Conservation (phyloP, 2,888 invertebrate species). For the Latrodectus elegans region DNA sequence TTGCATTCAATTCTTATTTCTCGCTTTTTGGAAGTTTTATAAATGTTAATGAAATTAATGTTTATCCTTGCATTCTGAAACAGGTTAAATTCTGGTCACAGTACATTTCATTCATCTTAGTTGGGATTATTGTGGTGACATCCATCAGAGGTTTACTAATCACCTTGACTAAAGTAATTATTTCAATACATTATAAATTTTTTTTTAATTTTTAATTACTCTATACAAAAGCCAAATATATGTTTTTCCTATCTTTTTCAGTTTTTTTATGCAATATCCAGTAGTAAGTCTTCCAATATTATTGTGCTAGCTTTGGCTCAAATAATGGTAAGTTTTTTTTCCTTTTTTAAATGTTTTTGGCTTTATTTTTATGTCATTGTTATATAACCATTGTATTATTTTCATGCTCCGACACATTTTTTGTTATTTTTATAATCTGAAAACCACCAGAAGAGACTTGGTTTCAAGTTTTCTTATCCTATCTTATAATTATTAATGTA, state of each 20-base stretch:
- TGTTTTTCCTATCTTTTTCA: constrained; percentile 76
- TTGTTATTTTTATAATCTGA: too few species aligned
- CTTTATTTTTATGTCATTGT: too few species aligned
- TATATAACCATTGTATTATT: not conserved
- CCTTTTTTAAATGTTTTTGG: not conserved
- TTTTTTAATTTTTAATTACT: not conserved
- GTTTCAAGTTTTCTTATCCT: too few species aligned
- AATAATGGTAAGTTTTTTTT: constrained; percentile 86
- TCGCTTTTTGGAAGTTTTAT: not conserved
- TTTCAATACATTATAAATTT: not conserved
- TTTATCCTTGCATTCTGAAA: constrained; percentile 14
- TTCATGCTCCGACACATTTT: too few species aligned
- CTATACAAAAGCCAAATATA: not conserved
- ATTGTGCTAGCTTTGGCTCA: constrained; percentile 97
- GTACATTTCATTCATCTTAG: constrained; percentile 95
- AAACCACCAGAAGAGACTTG: too few species aligned
- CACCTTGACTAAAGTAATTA: constrained; percentile 92
- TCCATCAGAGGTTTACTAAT: constrained; percentile 96
- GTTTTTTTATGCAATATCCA: constrained; percentile 99
- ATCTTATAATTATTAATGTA: too few species aligned
- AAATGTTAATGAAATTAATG: not conserved
- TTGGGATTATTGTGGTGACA: constrained; percentile 98
- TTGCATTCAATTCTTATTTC: not conserved
- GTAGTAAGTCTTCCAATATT: constrained; percentile 97
- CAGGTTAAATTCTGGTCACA: constrained; percentile 98